Base-by-base conservation (phyloP, 2,888 invertebrate genomes). In the Hirtodrosophila histrioides region DNA sequence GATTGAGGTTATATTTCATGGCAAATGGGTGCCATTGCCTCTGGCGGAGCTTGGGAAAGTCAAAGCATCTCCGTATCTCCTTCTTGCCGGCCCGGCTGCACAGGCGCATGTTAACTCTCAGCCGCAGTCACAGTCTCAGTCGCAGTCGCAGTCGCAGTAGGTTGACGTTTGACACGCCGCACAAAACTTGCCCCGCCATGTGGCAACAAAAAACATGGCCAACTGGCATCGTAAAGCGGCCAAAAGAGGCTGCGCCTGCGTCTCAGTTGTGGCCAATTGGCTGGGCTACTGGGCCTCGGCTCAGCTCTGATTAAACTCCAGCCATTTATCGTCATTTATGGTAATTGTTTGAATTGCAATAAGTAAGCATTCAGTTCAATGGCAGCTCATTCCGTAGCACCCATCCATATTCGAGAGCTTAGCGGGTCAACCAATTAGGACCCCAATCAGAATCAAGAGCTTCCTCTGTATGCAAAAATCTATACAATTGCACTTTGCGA, bases 1-100 rank as follows among this genome's bases (percentile, higher is more conserved):
- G 90, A 90, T 90, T 90, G 89, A 90, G 90, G 90, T 90, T 88
- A 88, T 90, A 89, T 90, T 84, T 89, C 89, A 86, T 86, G 79
- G 82, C 85, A 82, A 85, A 87, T 87, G 87, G 81, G 62, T 80
- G 78, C 71, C 78, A 45, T 53, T 72, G 69, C 36, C 51, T 44
- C 54, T 44, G 51, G 51, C 50, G 12, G 45, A 36, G 68, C 67
- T 64, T 80, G 82, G 75, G 85, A 86, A 80, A 72, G 82, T 77
- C 58, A 51, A 41, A 60, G 69, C 48, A 53, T 58, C 49, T 48
- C 54, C 49, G 36, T n/a, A 12, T 40, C 33, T 33, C 41, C 36
- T 33, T n/a, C 51, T 49, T 39, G 43, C 44, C 10, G 56, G 37
- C 46, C 40, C 10, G 56, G 37, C 46, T 65, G 57, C 65, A 55